phyloP scores from a whole-genome alignment of 2,888 invertebrate genomes.

The Drosophila affinis region DNA sequence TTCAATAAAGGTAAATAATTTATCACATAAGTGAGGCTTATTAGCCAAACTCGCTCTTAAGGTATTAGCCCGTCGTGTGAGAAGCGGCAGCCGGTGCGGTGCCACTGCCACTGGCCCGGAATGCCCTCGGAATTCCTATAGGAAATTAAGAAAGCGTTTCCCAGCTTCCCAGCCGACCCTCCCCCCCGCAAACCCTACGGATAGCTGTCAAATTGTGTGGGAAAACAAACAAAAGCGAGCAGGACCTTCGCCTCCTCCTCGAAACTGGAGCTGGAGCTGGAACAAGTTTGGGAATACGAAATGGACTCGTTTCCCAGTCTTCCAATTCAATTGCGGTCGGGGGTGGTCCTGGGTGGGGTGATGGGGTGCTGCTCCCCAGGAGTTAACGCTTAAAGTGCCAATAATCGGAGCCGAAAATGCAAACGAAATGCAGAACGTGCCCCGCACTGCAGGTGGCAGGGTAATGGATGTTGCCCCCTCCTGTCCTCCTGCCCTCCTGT shows the following conservation, averaged over 20 bases:
- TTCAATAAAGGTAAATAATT: slow-evolving; percentile 76
- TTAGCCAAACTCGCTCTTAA: slow-evolving; percentile 58
- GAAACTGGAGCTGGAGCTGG: slow-evolving; percentile 18
- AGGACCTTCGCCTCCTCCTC: background rate
- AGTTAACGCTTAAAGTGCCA: slow-evolving; percentile 65
- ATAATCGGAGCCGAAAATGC: slow-evolving; percentile 72
- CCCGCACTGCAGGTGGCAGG: slow-evolving; percentile 44
- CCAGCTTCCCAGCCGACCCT: slow-evolving; percentile 1
- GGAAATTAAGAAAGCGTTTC: slow-evolving; percentile 63
- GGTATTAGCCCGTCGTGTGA: slow-evolving; percentile 72
- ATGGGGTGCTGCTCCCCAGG: slow-evolving; percentile 17
- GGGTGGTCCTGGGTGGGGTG: slow-evolving; percentile 11
- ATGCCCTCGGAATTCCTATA: slow-evolving; percentile 56
- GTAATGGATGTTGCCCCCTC: slow-evolving; percentile 41
- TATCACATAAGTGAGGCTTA: slow-evolving; percentile 68
- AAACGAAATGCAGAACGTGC: slow-evolving; percentile 73
- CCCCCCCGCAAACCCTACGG: slow-evolving; percentile 8
- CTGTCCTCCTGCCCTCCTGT: background rate
- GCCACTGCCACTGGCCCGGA: background rate
- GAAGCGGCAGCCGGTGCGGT: slow-evolving; percentile 55
- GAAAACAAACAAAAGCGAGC: slow-evolving; percentile 15
- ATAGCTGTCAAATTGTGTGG: slow-evolving; percentile 26
- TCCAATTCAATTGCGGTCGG: slow-evolving; percentile 54
- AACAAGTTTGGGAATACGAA: slow-evolving; percentile 22
- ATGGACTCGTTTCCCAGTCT: slow-evolving; percentile 47